phyloP scores from a whole-genome alignment of 2,113 vertebrate genomes.

The Parotia lawesii region DNA sequence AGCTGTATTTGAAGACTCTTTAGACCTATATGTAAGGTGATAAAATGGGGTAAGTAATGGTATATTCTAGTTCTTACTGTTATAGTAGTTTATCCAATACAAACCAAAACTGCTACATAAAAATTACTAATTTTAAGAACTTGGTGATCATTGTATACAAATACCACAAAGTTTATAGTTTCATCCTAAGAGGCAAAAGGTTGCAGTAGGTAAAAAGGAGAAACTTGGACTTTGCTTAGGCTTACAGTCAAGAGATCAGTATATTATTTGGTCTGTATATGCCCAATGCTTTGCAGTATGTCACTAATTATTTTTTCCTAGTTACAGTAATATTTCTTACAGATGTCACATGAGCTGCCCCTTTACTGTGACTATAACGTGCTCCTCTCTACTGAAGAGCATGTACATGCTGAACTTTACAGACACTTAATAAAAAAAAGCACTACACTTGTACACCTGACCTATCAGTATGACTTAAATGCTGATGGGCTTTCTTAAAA shows the following conservation, averaged over 20 bases:
- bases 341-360: not conserved
- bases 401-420: not conserved
- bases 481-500: not conserved
- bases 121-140: not conserved
- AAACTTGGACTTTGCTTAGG: not conserved
- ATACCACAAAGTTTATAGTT: not conserved
- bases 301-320: not conserved
- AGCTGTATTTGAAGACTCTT: not conserved
- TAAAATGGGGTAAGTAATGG: not conserved
- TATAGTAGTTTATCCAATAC: not conserved
- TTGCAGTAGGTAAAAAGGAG: not conserved
- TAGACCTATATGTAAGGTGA: not conserved
- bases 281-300: not conserved
- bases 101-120: not conserved
- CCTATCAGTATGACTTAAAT: not conserved
- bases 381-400: not conserved
- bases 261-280: not conserved
- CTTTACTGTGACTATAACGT: not conserved
- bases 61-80: not conserved
- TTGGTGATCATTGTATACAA: not conserved
- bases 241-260: not conserved
- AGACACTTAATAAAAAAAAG: not conserved
- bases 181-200: not conserved
- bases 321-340: not conserved
- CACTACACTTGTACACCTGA: not conserved